Percentiles rank a stretch among this genome's conserved stretches.
Conservation (phyloP, 1,140 invertebrate species). For the Philotrypesis tridentata region DNA sequence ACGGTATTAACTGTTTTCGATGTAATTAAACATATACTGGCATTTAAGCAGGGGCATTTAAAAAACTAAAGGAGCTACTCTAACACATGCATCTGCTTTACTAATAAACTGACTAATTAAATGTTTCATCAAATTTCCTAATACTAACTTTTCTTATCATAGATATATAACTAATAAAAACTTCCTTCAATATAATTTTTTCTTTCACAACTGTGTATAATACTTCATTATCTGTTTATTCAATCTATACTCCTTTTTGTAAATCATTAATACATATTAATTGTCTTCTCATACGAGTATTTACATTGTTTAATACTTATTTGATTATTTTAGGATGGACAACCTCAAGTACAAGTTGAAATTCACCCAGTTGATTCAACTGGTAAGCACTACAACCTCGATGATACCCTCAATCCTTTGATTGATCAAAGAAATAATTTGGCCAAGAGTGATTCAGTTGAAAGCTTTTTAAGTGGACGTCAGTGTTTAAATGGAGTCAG, state of each 20-base stretch:
- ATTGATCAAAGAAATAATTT: conserved; percentile 65
- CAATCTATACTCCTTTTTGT: neutral
- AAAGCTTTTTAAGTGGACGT: conserved; percentile 87
- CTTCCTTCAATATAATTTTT: conserved; percentile 4
- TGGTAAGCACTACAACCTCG: conserved; percentile 65
- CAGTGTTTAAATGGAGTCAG: conserved; percentile 88
- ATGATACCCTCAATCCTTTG: conserved; percentile 61
- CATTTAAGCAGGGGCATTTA: neutral
- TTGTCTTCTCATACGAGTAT: neutral
- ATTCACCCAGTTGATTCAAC: conserved; percentile 75
- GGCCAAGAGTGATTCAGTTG: conserved; percentile 78
- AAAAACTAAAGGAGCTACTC: neutral
- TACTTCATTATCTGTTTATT: neutral
- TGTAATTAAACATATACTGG: neutral
- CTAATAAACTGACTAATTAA: neutral
- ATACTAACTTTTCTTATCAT: neutral
- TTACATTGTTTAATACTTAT: neutral
- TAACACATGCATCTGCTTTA: neutral
- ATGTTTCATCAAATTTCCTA: neutral
- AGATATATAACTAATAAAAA: neutral
- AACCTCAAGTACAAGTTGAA: conserved; percentile 79
- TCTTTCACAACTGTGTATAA: neutral
- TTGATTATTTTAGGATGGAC: conserved; percentile 76
- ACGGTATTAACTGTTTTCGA: neutral
- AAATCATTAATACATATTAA: conserved; percentile 22